Percentiles rank a stretch among this genome's conserved stretches.
Conservation (phyloP, 2,888 invertebrate genomes). For the Calameuta pallipes region DNA sequence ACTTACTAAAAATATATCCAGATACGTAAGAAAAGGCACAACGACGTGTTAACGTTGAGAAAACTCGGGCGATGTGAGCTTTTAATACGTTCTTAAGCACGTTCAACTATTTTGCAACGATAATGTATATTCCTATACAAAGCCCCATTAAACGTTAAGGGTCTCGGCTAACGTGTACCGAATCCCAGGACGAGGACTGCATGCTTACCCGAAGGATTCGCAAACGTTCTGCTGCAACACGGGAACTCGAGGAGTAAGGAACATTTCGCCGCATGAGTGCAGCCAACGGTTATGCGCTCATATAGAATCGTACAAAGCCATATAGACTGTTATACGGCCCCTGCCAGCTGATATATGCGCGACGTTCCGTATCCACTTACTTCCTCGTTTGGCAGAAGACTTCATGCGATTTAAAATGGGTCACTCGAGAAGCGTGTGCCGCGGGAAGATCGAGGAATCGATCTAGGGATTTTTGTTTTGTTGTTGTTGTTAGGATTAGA, state of each 20-base stretch:
- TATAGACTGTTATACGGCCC: slow-evolving; percentile 54
- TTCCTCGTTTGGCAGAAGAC: slow-evolving; percentile 49
- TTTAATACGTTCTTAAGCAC: background rate
- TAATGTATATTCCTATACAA: background rate
- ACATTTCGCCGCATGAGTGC: slow-evolving; percentile 28
- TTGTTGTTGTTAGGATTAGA: background rate
- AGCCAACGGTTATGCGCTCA: slow-evolving; percentile 27
- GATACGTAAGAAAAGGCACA: background rate
- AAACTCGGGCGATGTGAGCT: background rate
- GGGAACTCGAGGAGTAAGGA: background rate
- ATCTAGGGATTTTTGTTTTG: background rate
- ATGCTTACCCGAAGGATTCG: background rate
- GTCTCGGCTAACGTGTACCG: background rate
- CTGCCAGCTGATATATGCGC: slow-evolving; percentile 47
- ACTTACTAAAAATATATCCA: background rate
- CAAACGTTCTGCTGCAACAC: background rate
- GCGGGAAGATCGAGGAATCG: background rate
- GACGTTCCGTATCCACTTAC: slow-evolving; percentile 49
- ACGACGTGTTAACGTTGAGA: background rate
- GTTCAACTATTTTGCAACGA: background rate
- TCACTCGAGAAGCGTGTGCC: slow-evolving; percentile 25
- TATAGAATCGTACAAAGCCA: slow-evolving; percentile 31
- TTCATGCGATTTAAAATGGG: slow-evolving; percentile 43
- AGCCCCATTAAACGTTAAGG: background rate
- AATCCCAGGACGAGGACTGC: background rate